Percentiles rank a stretch among this genome's conserved stretches.
Conservation (phyloP, 2,113 vertebrate species). For the Zootoca vivipara region DNA sequence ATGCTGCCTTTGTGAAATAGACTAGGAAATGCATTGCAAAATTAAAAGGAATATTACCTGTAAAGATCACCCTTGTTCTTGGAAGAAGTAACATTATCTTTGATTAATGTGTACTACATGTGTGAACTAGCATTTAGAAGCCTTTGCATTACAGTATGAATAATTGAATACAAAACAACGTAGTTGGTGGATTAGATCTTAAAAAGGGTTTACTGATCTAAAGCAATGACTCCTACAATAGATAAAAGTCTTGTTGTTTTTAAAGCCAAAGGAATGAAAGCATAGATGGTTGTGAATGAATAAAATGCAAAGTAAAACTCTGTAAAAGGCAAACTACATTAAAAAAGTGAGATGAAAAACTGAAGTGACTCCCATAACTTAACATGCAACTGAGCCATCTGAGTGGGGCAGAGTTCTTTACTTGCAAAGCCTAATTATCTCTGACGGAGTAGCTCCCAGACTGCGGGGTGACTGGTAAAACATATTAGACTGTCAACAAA, state of each 20-base stretch:
- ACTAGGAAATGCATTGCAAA: not conserved
- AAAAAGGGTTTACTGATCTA: not conserved
- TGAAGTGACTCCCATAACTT: not conserved
- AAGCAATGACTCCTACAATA: not conserved
- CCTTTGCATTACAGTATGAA: not conserved
- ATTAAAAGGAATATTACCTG: not conserved
- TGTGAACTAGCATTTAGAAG: not conserved
- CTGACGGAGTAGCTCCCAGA: not conserved
- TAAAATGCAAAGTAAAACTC: not conserved
- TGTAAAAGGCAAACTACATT: not conserved
- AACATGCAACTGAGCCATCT: not conserved
- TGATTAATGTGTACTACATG: not conserved
- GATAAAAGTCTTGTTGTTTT: not conserved
- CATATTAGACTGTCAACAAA: not conserved
- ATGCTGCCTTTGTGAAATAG: rapidly evolving
- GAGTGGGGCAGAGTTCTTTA: not conserved
- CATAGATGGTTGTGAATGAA: not conserved
- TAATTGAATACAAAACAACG: conserved; percentile 2
- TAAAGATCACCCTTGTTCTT: not conserved
- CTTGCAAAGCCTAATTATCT: not conserved
- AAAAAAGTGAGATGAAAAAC: not conserved
- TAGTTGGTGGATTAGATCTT: not conserved
- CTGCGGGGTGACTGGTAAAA: too few species aligned
- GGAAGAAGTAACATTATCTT: not conserved
- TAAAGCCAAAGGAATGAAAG: not conserved